Base-by-base conservation (phyloP, 2,888 invertebrate genomes). In the Autographa pulchrina region DNA sequence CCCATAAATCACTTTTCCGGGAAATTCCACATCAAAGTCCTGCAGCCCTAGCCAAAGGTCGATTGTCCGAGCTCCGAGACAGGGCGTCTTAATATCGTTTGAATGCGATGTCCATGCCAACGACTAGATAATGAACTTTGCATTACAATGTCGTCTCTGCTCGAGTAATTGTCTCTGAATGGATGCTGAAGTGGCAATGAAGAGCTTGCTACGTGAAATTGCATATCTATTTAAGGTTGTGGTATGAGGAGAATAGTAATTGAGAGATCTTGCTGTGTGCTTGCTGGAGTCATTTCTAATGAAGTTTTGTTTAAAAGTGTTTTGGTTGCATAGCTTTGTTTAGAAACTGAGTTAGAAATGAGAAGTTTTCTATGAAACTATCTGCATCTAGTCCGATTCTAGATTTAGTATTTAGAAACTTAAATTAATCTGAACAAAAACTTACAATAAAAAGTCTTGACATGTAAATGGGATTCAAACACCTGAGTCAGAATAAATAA, bases 61-160 rank as follows among this genome's bases (percentile, higher is more conserved):
- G 58, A 13, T 58, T 48, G 64, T 59, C 58, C 65, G 63, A 62
- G 52, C n/a, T 5, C 52, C 64, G n/a, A 18, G 43, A 38, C 32
- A 14, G 25, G 38, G 71, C 25, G 32, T 71, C 77, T 64, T 66
- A 59, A 77, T 77, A 64, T 32, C 61, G 25, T 54, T 63, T 48
- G 35, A 70, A 41, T 60, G 56, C 43, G 56, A 52, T 56, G 56
- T 25, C 62, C 48, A 18, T 18, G 25, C 38, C 65, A 76, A 75
- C 77, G 60, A 76, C 61, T 60, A 25, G 14, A 43, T 62, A 60
- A 62, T 65, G 62, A 69, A 65, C 38, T 41, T 62, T 41, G 20
- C 16, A 31, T 52, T 60, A 68, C 65, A 73, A 58, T 66, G 52
- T 56, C 9, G 66, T 14, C 11, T 20, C 6, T 43, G 35, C 58